Evolutionary conservation across 2,797 vertebrate species (phyloP).

Genomic region (Lithobates pipiens): DNA sequence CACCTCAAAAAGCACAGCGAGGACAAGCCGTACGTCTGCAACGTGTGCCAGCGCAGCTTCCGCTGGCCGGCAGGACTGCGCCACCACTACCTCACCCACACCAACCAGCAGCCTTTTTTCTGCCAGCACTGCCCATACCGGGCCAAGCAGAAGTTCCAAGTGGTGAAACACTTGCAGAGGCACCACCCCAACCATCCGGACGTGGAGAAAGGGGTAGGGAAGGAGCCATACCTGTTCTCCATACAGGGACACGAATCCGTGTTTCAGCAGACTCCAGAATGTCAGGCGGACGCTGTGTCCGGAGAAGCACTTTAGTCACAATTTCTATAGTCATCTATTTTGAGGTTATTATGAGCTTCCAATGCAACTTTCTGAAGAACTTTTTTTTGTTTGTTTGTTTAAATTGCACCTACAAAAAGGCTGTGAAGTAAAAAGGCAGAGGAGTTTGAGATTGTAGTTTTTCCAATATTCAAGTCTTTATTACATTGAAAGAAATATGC

Average conservation of each 20-base stretch:
- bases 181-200: constrained; percentile 85
- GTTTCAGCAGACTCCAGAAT: constrained; percentile 6
- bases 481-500: no score
- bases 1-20: constrained; percentile 94
- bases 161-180: constrained; percentile 90
- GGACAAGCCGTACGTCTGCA: constrained; percentile 87
- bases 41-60: constrained; percentile 87
- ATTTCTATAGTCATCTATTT: no score
- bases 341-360: no score
- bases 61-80: constrained; percentile 94
- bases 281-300: constrained; percentile 23
- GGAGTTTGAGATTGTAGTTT: no score
- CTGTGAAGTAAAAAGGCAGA: no score
- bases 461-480: no score
- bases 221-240: constrained; percentile 76
- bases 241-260: constrained; percentile 78
- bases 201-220: constrained; percentile 83
- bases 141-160: constrained; percentile 97
- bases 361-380: no score
- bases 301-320: not conserved
- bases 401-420: no score
- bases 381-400: no score
- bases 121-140: constrained; percentile 91
- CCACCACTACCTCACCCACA: constrained; percentile 95
- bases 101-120: constrained; percentile 90